Evolutionary conservation across 2,888 invertebrate genomes (phyloP), one percentile per base, ranked within the genome.

Genomic region (Sacculina carcini): DNA sequence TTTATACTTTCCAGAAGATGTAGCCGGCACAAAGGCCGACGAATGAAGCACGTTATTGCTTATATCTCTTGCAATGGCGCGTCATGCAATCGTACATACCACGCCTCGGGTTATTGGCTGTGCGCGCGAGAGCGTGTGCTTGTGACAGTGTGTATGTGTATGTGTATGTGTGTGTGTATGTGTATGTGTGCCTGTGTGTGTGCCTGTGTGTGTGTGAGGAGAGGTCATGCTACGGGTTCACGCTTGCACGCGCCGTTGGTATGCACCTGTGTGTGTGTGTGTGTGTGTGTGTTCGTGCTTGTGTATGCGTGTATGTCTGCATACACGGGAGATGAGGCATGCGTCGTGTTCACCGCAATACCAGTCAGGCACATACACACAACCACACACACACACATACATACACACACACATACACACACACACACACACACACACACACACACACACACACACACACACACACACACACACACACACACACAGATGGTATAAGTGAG

Each of bases 111-210:
- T 16, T n/a, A 36, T n/a, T n/a, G n/a, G 36, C n/a, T n/a, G n/a
- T 36, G 36, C 36, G 3, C n/a, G 36, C n/a, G 36, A n/a, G 36
- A n/a, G 36, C n/a, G 36, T 34, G 36, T 34, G 36, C n/a, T 14
- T 34, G 2, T 2, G 36, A n/a, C 14, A 6, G 26, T 26, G 36
- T 6, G 32, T 9, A 34, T 3, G 7, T 21, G 28, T n/a, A 26
- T 16, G n/a, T 48, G 16, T 14, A 34, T 48, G 21, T 48, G 48
- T 48, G 29, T 48, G 34, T 48, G 29, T 48, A 34, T 48, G 29
- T 48, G 19, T 31, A 32, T 31, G 48, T 31, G 44, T 44, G 44
- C 28, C 24, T 44, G 24, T 44, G 44, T 44, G 44, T 24, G 44
- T 44, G 44, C 28, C 24, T 44, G 44, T 28, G 29, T 47, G 46